Conservation (phyloP, 2,113 vertebrate genomes). For the Sinocyclocheilus anophthalmus region DNA sequence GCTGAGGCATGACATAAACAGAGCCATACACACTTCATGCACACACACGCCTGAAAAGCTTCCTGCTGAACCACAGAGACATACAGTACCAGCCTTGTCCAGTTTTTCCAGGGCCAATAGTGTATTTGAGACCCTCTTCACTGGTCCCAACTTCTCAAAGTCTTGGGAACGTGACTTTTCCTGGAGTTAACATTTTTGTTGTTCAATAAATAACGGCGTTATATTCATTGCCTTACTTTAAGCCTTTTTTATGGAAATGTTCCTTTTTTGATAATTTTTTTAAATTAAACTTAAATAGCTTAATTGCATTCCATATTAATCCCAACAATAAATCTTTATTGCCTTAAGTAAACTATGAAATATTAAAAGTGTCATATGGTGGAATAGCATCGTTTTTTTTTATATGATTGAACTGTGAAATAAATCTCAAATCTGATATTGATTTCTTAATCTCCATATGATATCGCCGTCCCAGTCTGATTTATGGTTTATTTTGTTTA, state of each 20-base stretch:
- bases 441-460: constrained; percentile 40
- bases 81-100: not conserved
- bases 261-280: not conserved
- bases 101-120: not conserved
- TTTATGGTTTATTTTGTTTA: constrained; percentile 1
- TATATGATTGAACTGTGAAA: constrained; percentile 39
- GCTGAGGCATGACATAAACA: not conserved
- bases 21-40: constrained; percentile 17
- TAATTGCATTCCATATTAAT: constrained; percentile 8
- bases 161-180: not conserved
- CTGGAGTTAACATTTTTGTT: not conserved
- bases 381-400: not conserved
- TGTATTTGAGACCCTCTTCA: not conserved
- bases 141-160: not conserved
- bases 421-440: constrained; percentile 9
- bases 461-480: not conserved
- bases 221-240: constrained; percentile 15
- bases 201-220: not conserved
- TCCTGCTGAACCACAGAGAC: not conserved
- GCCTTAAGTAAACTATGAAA: constrained; percentile 2
- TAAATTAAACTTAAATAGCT: not conserved
- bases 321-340: not conserved
- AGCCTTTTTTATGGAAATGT: not conserved
- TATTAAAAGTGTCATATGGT: not conserved
- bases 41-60: not conserved